Evolutionary conservation across 2,888 invertebrate species (phyloP), one percentile per base, ranked within the genome.

Genomic region (Chrysina gloriosa): DNA sequence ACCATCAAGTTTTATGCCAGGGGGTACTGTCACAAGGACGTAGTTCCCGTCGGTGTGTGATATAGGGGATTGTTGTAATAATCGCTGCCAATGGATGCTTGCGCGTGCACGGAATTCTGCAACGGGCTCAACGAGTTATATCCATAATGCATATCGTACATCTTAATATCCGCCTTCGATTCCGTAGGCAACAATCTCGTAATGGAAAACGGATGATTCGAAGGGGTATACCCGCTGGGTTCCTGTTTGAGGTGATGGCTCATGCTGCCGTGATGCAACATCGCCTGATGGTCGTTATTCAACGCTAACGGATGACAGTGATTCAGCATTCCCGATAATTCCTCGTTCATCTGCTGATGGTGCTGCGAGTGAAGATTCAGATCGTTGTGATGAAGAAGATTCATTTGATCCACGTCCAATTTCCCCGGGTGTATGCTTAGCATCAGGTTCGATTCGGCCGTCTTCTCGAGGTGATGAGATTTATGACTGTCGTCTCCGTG

Each of bases 171-270:
- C 73, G 94, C 88, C 84, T 95, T 95, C 74, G 92, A 91, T 82
- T 94, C 94, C 63, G 91, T 89, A 64, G 96, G 96, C 79, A 97
- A 88, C 81, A 97, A 88, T 83, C 96, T 91, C 78, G 94, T 96
- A 84, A 97, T 97, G 82, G 95, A 95, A 86, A 97, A 97, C 21
- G 97, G 97, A 81, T 96, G 96, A 81, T 89, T 93, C 74, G 93
- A 90, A 11, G 93, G 92, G 68, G 94, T 92, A 80, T 93, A 93
- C 39, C 81, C 81, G 3, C 81, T 72, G 1, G 82, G 82, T 74
- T 83, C 83, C 73, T 83, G 83, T 81, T 94, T 94, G 76, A 94
- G 84, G 77, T 92, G 92, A 74, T 89, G 89, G 31, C 84, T 80
- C 84, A 85, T 85, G 19, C 75, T 70, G 61, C 84, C 83, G 73